A percentile compares a stretch with the other conserved stretches of the same genome.
These are phyloP conservation scores for Scelioninae gen. 1 DNA, from an alignment of 2,888 invertebrate species.

Conservation along the genomic window DNA sequence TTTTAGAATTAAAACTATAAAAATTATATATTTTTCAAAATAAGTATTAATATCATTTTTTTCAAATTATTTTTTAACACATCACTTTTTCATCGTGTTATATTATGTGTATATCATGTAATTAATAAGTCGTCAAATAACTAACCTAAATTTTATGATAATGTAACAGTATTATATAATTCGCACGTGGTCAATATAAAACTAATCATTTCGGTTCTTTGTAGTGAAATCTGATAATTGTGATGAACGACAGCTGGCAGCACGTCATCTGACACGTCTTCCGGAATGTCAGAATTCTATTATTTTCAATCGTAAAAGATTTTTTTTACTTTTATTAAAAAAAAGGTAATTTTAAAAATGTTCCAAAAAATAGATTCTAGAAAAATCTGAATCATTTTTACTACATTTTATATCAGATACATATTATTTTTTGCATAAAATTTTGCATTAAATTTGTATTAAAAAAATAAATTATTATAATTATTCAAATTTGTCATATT, in stretches of 20 bases:
- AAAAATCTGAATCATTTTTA: no score
- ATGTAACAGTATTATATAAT: conserved; percentile 26
- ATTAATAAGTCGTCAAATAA: background rate
- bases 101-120: background rate
- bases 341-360: background rate
- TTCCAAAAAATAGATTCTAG: no score
- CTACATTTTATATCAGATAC: no score
- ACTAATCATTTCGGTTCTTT: conserved; percentile 42
- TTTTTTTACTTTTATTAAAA: background rate
- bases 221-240: conserved; percentile 38
- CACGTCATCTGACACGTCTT: conserved; percentile 31
- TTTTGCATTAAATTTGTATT: no score
- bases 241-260: conserved; percentile 32
- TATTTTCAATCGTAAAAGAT: conserved; percentile 18
- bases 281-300: conserved; percentile 18
- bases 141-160: conserved; percentile 22
- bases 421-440: no score
- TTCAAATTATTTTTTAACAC: no score
- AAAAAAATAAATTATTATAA: no score
- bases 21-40: no score
- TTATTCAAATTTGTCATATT: no score
- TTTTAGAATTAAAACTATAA: no score
- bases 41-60: no score
- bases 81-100: no score
- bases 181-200: conserved; percentile 21